Base-by-base conservation (phyloP, 1,140 invertebrate species). In the Agrilus planipennis region DNA sequence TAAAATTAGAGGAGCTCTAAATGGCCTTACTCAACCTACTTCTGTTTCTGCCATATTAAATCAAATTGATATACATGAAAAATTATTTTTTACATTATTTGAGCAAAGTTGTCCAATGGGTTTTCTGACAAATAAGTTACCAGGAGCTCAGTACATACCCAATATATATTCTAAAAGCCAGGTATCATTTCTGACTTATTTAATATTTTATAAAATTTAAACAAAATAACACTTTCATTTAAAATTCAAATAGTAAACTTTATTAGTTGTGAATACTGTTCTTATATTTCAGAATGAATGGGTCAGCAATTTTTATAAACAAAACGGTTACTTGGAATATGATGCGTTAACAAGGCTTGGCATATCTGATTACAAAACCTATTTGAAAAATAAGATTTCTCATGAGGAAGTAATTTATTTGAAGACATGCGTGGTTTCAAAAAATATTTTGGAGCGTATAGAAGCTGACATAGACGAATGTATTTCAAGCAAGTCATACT, bases 281-380 rank as follows among this genome's bases (percentile, higher is more conserved):
- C n/a, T n/a, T n/a, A n/a, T n/a, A n/a, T 56, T 75, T 49, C 82
- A 91, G 63, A 77, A 70, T 56, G 84, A 95, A 53, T 97, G 89
- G 88, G 82, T 94, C 1, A 76, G 84, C 47, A 83, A 77, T 48
- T 96, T 94, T 65, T 94, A 84, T 55, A 87, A 80, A 58, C 89
- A 94, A 61, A 96, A 96, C 69, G 84, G 86, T 47, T 97, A 96
- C 61, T 65, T 97, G 40, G 91, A 97, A 65, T 95, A 89, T 70
- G 89, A 94, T 65, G 79, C 85, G 2, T 63, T 97, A 22, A 68
- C 67, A n/a, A 72, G 89, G 49, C 69, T 96, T 34, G 92, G 90
- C 2, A 87, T 98, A 50, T 73, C 75, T 10, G 90, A 97, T 63
- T 75, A 87, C 9, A 80, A 82, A 60, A 67, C 68, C 18, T 94